Evolutionary conservation across 2,888 invertebrate genomes (phyloP).

Genomic region (Sarcophaga carnaria): DNA sequence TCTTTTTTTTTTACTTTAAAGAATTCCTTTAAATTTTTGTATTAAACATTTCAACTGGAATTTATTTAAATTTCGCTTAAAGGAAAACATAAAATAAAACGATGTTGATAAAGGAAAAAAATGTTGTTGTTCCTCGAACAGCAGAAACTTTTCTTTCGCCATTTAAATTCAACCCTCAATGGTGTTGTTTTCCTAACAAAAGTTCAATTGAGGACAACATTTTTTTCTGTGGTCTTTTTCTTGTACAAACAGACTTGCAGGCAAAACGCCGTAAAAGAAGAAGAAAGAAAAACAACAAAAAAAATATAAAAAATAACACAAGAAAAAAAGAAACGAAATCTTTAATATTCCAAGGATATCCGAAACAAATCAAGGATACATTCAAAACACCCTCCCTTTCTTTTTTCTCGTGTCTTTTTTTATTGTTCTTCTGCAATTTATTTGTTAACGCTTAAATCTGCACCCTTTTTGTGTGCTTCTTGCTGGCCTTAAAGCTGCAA

Average conservation of each 20-base stretch:
- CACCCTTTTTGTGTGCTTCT: constrained; percentile 50
- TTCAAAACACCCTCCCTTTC: constrained; percentile 60
- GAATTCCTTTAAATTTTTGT: background rate
- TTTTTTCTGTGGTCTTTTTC: constrained; percentile 26
- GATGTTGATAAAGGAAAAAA: background rate
- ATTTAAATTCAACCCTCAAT: constrained; percentile 47
- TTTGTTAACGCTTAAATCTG: constrained; percentile 51
- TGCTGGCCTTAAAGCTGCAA: constrained; percentile 3
- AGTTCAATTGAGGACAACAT: constrained; percentile 65
- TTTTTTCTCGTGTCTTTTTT: background rate
- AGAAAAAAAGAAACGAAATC: constrained; percentile 38
- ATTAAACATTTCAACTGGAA: background rate
- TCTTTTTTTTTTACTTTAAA: too few relatives aligned
- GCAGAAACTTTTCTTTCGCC: constrained; percentile 8
- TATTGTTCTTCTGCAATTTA: constrained; percentile 47
- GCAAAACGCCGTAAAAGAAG: constrained; percentile 5
- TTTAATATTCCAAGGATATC: constrained; percentile 66
- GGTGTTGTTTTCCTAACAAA: constrained; percentile 44
- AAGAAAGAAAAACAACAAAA: constrained; percentile 15
- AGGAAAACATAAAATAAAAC: background rate
- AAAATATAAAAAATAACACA: constrained; percentile 32
- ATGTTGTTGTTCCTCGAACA: background rate
- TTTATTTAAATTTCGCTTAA: background rate
- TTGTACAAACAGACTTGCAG: constrained; percentile 36
- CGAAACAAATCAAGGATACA: constrained; percentile 69